Base-by-base conservation (phyloP, 2,888 invertebrate genomes). In the Ligdia adustata region DNA sequence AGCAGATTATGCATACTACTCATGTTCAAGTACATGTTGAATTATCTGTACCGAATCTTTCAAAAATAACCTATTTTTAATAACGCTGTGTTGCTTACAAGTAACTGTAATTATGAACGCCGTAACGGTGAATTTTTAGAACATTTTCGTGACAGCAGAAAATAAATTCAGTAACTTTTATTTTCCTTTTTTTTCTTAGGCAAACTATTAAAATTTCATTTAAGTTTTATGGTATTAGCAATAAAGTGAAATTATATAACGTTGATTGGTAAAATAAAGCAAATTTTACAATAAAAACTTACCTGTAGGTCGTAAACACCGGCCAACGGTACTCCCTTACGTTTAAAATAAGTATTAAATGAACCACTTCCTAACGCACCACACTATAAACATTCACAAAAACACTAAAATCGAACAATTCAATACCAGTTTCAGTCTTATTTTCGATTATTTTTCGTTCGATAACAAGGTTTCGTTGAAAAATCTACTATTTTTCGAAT, bases 291-390 rank as follows among this genome's bases (percentile, higher is more conserved):
- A 60, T 34, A 69, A 79, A 81, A 82, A 41, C 47, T 37, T 80
- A 84, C 82, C 71, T 78, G n/a, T n/a, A n/a, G n/a, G n/a, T n/a
- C 72, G 69, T 75, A 76, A 70, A 76, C 75, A 69, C 69, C 72
- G 72, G 69, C 68, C 82, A 88, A 86, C 88, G 86, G 88, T 82
- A 87, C 78, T 74, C 70, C n/a, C 62, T 32, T 52, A 48, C 56
- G 62, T 48, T 64, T 34, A 11, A 42, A 43, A 66, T n/a, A 64
- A 64, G 75, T 72, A 71, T 59, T 51, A 16, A 59, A 66, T 62
- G 55, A 57, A 68, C 54, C 60, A 68, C 64, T 51, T 38, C 18
- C 32, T 15, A 42, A 52, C 60, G 62, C 64, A 61, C 44, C 48
- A 58, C 54, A 50, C 45, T 5, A 32, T 42, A 40, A 60, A 52